These are phyloP conservation scores for Drosophila gunungcola DNA, from an alignment of 1,140 invertebrate species.

Conservation along the genomic window DNA sequence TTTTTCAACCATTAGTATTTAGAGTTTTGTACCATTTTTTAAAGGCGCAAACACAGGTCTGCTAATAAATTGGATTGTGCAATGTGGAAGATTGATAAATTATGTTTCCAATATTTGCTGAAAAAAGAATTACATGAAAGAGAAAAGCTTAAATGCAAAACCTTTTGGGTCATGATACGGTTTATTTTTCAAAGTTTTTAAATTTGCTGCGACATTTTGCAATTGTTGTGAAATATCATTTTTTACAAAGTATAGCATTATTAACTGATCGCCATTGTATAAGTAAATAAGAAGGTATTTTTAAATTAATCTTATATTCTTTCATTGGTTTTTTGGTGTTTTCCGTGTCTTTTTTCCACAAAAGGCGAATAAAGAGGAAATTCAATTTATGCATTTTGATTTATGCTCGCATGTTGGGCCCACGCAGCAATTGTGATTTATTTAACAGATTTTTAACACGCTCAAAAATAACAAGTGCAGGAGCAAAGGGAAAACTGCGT, in stretches of 20 bases:
- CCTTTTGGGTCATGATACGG: too few species aligned
- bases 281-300: too few species aligned
- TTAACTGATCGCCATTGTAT: too few species aligned
- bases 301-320: not conserved
- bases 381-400: slow-evolving; percentile 54
- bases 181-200: too few species aligned
- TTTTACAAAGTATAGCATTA: too few species aligned
- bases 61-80: slow-evolving; percentile 40
- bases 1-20: slow-evolving; percentile 51
- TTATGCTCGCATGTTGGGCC: slow-evolving; percentile 31
- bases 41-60: not conserved
- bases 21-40: slow-evolving; percentile 16
- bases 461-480: slow-evolving; percentile 22
- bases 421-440: slow-evolving; percentile 56
- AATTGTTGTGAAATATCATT: too few species aligned
- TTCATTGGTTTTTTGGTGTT: not conserved
- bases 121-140: not conserved
- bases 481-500: slow-evolving; percentile 28
- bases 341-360: not conserved
- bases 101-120: not conserved
- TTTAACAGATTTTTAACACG: slow-evolving; percentile 62
- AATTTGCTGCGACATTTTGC: too few species aligned
- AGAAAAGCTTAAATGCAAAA: too few species aligned
- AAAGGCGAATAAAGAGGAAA: slow-evolving; percentile 25
- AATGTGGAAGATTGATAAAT: slow-evolving; percentile 1